Conservation (phyloP, 2,113 vertebrate species). For the Ondatra zibethicus region DNA sequence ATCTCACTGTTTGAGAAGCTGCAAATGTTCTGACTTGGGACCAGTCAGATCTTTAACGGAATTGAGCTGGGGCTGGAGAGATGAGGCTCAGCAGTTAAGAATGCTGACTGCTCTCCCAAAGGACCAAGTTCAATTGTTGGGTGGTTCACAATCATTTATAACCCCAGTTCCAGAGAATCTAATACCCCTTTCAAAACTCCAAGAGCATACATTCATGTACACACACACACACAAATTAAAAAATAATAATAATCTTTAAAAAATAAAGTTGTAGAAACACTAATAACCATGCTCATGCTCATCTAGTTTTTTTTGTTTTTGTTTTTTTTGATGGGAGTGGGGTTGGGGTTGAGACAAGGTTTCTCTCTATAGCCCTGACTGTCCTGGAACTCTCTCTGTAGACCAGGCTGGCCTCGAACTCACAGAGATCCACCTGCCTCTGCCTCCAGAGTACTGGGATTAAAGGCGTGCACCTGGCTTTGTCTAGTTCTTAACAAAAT, state of each 20-base stretch:
- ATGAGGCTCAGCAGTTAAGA: background rate
- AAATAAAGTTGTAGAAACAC: background rate
- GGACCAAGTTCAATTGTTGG: background rate
- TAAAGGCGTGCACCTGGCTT: background rate
- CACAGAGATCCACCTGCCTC: background rate
- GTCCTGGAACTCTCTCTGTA: background rate
- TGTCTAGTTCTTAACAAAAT: constrained; percentile 31
- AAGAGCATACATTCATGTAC: background rate
- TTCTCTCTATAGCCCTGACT: background rate
- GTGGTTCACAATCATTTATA: background rate
- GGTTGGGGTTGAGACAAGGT: background rate
- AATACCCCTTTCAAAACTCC: background rate
- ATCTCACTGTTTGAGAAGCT: constrained; percentile 20
- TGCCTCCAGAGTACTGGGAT: background rate
- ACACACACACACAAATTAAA: background rate
- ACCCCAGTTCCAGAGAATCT: background rate
- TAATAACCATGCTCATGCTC: background rate
- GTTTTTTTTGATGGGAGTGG: background rate
- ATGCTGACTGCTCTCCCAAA: background rate
- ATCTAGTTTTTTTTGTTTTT: background rate
- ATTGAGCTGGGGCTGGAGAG: background rate
- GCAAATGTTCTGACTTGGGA: background rate
- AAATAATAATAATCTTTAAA: background rate
- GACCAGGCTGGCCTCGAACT: background rate
- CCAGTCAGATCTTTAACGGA: background rate